phyloP scores from a whole-genome alignment of 1,140 invertebrate species.

The Pseudomyrmex concolor region DNA sequence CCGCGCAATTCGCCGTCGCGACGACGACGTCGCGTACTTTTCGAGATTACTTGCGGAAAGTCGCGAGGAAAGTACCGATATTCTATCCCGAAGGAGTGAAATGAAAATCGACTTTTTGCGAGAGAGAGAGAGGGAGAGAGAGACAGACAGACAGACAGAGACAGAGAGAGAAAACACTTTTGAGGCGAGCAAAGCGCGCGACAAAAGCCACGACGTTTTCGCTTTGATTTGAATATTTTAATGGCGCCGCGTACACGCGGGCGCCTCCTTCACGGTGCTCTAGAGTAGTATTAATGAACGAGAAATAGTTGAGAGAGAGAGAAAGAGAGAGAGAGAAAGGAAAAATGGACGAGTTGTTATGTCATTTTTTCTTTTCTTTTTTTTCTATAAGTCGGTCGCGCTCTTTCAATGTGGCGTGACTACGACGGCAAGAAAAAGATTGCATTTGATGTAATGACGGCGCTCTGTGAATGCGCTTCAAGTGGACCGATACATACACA shows the following conservation, averaged over 20 bases:
- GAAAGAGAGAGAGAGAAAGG: not conserved
- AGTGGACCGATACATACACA: not conserved
- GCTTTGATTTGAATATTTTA: constrained; percentile 64
- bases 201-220: constrained; percentile 45
- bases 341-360: constrained; percentile 16
- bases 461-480: not conserved
- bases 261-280: constrained; percentile 18
- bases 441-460: constrained; percentile 9
- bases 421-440: constrained; percentile 15
- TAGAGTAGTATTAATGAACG: constrained; percentile 30
- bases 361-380: not conserved
- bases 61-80: constrained; percentile 8
- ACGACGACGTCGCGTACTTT: not conserved
- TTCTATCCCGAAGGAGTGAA: not conserved
- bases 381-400: constrained; percentile 28
- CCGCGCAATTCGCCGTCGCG: no score
- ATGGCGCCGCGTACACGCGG: constrained; percentile 3
- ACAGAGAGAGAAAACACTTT: not conserved
- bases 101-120: constrained; percentile 25
- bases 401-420: not conserved
- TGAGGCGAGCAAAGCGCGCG: not conserved
- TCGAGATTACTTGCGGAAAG: constrained; percentile 40
- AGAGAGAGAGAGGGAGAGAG: not conserved
- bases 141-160: not conserved
- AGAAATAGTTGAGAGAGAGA: not conserved